Evolutionary conservation across 2,888 invertebrate species (phyloP).

Genomic region (Axea sp.): DNA sequence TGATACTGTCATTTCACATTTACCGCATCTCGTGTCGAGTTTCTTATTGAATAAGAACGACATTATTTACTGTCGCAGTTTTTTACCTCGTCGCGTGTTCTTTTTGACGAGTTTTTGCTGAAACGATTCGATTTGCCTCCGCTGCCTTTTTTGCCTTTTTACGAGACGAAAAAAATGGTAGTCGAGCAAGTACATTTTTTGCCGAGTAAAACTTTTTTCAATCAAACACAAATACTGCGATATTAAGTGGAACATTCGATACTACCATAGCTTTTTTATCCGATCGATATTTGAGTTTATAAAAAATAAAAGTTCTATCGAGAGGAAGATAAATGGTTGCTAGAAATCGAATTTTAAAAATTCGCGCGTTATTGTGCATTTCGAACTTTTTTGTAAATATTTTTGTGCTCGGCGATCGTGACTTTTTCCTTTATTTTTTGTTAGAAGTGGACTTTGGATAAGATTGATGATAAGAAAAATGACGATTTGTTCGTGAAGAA

Average conservation of each 20-base stretch:
- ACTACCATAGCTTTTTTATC: constrained; percentile 3
- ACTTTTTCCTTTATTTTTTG: no score
- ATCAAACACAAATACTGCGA: constrained; percentile 28
- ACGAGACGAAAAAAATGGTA: background rate
- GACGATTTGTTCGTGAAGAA: no score
- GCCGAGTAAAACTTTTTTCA: background rate
- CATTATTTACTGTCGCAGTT: constrained; percentile 42
- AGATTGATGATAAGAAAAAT: no score
- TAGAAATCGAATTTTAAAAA: constrained; percentile 2
- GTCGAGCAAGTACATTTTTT: constrained; percentile 1
- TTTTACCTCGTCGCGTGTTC: constrained; percentile 8
- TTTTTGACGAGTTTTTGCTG: constrained; percentile 12
- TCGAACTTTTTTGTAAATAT: background rate
- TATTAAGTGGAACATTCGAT: constrained; percentile 18
- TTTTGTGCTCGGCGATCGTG: constrained; percentile 1
- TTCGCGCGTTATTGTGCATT: constrained; percentile 1
- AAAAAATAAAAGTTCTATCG: constrained; percentile 1
- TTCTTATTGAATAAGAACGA: constrained; percentile 50
- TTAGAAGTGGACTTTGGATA: no score
- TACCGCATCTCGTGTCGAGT: constrained; percentile 54
- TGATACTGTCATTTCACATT: constrained; percentile 55
- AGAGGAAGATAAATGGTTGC: constrained; percentile 9
- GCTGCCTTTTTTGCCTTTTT: background rate
- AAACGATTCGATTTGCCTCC: constrained; percentile 10
- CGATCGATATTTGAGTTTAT: background rate